These are phyloP conservation scores for Meles meles DNA, from an alignment of 2,113 vertebrate species.

Conservation along the genomic window DNA sequence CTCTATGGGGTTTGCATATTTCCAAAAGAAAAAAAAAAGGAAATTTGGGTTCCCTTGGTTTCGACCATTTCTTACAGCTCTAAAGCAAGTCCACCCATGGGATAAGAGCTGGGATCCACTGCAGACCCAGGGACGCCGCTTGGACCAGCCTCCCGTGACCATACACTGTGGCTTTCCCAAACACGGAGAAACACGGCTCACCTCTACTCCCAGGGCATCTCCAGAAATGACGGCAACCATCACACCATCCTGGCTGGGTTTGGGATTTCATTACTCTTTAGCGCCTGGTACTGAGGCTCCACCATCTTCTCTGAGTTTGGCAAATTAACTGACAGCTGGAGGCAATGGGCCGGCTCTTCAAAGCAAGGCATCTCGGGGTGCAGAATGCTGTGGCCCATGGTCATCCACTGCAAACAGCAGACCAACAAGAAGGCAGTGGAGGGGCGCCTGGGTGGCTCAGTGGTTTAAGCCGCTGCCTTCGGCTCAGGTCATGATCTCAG, in stretches of 20 bases:
- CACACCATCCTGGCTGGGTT: constrained; percentile 82
- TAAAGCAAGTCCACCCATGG: background rate
- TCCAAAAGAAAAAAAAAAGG: no score
- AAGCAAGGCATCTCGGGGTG: constrained; percentile 88
- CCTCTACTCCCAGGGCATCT: constrained; percentile 86
- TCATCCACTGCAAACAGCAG: constrained; percentile 84
- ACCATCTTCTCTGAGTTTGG: constrained; percentile 86
- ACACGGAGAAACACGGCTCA: constrained; percentile 42
- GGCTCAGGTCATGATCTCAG: no score
- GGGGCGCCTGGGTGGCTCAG: no score
- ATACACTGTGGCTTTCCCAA: fast-evolving
- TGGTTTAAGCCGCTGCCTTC: no score
- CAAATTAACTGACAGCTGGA: constrained; percentile 90
- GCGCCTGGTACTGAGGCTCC: constrained; percentile 85
- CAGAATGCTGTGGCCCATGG: constrained; percentile 85
- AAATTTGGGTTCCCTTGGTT: background rate
- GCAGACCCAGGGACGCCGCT: background rate
- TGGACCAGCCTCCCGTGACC: background rate
- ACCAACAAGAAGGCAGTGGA: background rate
- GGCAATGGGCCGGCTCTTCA: constrained; percentile 81
- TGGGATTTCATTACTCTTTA: constrained; percentile 83
- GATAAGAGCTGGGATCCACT: no score
- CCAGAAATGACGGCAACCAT: constrained; percentile 86
- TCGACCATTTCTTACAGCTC: background rate
- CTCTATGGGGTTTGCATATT: background rate